Conservation (phyloP, 92 coral and sea anemone genomes). For the Nematostella vectensis region DNA sequence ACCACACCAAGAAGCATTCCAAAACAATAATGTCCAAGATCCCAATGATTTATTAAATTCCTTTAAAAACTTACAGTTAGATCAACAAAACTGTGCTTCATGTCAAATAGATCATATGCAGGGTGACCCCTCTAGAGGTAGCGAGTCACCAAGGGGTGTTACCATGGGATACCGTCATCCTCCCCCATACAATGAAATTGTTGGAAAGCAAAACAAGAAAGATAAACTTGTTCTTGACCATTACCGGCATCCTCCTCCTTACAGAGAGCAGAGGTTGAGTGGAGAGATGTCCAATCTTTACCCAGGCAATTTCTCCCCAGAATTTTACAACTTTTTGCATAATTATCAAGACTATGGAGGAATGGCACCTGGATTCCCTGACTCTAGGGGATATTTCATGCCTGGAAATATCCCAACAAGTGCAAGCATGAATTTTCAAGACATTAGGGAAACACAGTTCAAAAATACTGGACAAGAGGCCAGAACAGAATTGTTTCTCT, state of each 20-base stretch:
- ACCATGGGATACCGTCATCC: constrained; percentile 66
- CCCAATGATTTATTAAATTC: constrained; percentile 10
- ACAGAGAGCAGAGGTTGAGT: constrained; percentile 44
- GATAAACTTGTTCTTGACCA: constrained; percentile 39
- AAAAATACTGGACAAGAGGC: constrained; percentile 31
- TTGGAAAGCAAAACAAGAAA: constrained; percentile 26
- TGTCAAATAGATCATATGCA: constrained; percentile 19
- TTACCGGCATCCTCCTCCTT: constrained; percentile 91
- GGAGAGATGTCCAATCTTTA: constrained; percentile 16
- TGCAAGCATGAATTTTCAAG: constrained; percentile 1
- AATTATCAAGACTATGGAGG: constrained; percentile 1
- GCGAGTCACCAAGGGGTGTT: constrained; percentile 11
- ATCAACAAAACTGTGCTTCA: constrained; percentile 22
- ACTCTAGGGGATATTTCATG: neutral
- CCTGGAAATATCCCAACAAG: constrained; percentile 10
- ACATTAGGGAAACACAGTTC: constrained; percentile 3
- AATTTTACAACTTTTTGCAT: constrained; percentile 10
- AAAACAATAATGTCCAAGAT: constrained; percentile 7
- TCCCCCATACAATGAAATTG: constrained; percentile 45
- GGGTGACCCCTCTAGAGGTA: neutral
- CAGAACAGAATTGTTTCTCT: constrained; percentile 33
- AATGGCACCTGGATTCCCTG: neutral
- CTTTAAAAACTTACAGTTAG: constrained; percentile 26
- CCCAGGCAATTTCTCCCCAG: constrained; percentile 19
- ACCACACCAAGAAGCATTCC: constrained; percentile 6